These are phyloP conservation scores for Coptodon bakossiorum DNA, from an alignment of 2,113 vertebrate genomes.

Conservation along the genomic window DNA sequence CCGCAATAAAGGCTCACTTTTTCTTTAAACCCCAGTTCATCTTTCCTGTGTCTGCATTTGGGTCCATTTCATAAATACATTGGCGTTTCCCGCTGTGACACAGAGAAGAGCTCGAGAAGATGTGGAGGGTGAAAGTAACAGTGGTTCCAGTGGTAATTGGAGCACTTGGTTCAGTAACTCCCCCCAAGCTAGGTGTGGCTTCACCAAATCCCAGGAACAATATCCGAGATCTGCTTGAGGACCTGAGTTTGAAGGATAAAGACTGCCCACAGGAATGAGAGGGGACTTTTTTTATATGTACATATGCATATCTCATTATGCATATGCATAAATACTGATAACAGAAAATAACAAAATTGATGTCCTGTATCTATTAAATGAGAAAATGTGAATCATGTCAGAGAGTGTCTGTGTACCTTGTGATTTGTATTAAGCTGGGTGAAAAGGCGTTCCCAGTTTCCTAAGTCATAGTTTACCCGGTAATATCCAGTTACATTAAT, in stretches of 20 bases:
- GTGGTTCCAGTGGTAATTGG: neutral
- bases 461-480: slow-evolving; percentile 83
- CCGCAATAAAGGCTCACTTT: neutral
- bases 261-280: neutral
- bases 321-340: neutral
- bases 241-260: neutral
- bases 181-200: neutral
- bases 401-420: slow-evolving; percentile 43
- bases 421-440: slow-evolving; percentile 10
- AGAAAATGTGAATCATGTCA: neutral
- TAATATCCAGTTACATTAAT: slow-evolving; percentile 82
- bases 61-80: neutral
- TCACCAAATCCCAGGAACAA: neutral
- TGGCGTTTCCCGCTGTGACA: neutral
- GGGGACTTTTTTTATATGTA: neutral
- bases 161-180: neutral
- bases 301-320: neutral
- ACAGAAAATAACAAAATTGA: neutral
- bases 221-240: neutral
- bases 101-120: neutral
- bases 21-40: neutral
- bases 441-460: slow-evolving; percentile 81
- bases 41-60: neutral
- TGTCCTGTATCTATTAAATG: neutral
- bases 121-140: neutral